phyloP scores from a whole-genome alignment of 2,113 vertebrate species.

The Ochotona princeps region DNA sequence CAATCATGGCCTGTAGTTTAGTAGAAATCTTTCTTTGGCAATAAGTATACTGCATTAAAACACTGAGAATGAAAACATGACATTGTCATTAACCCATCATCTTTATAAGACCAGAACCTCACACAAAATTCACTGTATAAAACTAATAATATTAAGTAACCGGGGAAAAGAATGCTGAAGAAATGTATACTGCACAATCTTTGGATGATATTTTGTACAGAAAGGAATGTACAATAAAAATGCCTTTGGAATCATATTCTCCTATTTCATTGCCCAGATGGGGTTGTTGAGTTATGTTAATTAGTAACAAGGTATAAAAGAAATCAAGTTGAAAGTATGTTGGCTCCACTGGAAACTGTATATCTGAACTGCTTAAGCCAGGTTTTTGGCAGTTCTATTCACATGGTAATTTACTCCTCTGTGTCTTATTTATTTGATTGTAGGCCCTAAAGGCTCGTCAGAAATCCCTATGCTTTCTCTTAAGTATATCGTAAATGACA shows the following conservation, averaged over 20 bases:
- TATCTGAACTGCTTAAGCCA: constrained; percentile 56
- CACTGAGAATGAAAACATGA: constrained; percentile 2
- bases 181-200: not conserved
- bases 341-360: constrained; percentile 42
- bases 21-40: not conserved
- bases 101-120: not conserved
- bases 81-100: not conserved
- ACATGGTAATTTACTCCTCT: not conserved
- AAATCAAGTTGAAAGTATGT: constrained; percentile 39
- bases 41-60: constrained; percentile 16
- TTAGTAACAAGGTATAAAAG: constrained; percentile 58
- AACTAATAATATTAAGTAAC: constrained; percentile 9
- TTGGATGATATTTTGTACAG: not conserved
- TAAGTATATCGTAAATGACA: constrained; percentile 32
- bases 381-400: not conserved
- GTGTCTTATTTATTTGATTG: constrained; percentile 15
- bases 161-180: not conserved
- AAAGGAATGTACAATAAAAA: constrained; percentile 15
- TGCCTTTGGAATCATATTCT: constrained; percentile 32
- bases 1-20: not conserved
- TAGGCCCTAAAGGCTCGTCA: not conserved
- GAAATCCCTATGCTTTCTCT: constrained; percentile 8
- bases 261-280: constrained; percentile 53
- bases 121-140: not conserved
- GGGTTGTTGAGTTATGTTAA: constrained; percentile 53